phyloP scores from a whole-genome alignment of 2,113 vertebrate genomes.

The Phaethornis superciliosus region DNA sequence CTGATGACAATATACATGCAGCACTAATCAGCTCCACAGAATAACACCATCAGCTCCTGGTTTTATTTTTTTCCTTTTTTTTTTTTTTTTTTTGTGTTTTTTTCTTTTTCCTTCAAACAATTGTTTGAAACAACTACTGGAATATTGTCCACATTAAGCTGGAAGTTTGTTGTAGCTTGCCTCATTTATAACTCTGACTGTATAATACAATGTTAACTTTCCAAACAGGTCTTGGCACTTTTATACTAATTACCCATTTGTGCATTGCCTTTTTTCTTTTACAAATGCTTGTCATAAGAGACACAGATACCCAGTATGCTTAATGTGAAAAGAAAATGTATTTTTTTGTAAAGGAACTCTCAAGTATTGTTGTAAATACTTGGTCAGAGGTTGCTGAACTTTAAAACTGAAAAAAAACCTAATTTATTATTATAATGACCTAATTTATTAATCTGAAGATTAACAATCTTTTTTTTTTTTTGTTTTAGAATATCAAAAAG shows the following conservation, averaged over 20 bases:
- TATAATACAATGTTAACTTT: conserved; percentile 84
- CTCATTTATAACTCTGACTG: conserved; percentile 82
- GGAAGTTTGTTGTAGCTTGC: conserved; percentile 85
- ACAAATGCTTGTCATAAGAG: conserved; percentile 84
- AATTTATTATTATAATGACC: conserved; percentile 95
- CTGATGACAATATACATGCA: conserved; percentile 71
- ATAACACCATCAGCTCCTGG: conserved; percentile 68
- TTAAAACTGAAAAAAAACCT: conserved; percentile 83
- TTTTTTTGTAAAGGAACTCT: conserved; percentile 87
- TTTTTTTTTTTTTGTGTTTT: not conserved
- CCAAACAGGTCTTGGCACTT: conserved; percentile 88
- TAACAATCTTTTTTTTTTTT: conserved; percentile 80
- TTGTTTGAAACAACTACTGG: conserved; percentile 87
- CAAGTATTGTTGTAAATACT: conserved; percentile 98
- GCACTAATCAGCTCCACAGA: conserved; percentile 73
- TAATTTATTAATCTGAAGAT: conserved; percentile 92
- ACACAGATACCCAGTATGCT: conserved; percentile 84
- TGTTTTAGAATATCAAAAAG: conserved; percentile 85
- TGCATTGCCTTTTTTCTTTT: conserved; percentile 83
- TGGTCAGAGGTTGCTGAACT: conserved; percentile 89
- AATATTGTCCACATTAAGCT: conserved; percentile 85
- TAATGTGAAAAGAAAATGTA: conserved; percentile 86
- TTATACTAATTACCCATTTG: conserved; percentile 86
- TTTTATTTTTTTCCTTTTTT: conserved; percentile 24
- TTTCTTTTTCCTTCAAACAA: conserved; percentile 65